Conservation (phyloP, 2,797 vertebrate species). For the Rousettus madagascariensis region DNA sequence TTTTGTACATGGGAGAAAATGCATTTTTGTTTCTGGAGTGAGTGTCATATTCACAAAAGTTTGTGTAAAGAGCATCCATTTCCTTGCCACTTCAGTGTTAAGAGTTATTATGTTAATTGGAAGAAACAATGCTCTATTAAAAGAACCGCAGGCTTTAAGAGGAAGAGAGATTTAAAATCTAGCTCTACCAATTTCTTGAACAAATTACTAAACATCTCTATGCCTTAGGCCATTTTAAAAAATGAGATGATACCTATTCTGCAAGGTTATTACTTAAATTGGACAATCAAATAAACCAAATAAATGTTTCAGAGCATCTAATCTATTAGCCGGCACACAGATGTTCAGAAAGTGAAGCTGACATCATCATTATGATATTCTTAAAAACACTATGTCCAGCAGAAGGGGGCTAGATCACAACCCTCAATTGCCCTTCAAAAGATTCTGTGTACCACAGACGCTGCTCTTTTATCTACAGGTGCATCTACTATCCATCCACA, state of each 20-base stretch:
- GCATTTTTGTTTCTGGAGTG: background rate
- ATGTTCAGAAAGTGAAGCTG: background rate
- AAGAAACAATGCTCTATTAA: background rate
- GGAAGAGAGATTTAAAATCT: background rate
- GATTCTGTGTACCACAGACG: background rate
- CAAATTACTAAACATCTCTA: background rate
- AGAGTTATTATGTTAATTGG: background rate
- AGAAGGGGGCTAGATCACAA: background rate
- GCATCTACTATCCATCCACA: background rate
- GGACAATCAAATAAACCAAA: background rate
- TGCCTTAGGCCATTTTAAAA: background rate
- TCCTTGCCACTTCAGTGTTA: background rate
- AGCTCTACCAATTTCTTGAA: background rate
- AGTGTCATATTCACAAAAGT: background rate
- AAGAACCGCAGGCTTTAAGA: background rate
- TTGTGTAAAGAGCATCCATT: background rate
- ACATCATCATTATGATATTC: background rate
- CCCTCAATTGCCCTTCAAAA: background rate
- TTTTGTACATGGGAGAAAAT: background rate
- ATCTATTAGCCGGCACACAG: background rate
- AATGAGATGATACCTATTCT: background rate
- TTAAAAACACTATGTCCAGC: background rate
- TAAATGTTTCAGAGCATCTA: background rate
- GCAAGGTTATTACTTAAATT: slow-evolving; percentile 15
- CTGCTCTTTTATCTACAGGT: background rate